Evolutionary conservation across 2,888 invertebrate genomes (phyloP), one percentile per base, ranked within the genome.

Genomic region (Dryomyza anilis): DNA sequence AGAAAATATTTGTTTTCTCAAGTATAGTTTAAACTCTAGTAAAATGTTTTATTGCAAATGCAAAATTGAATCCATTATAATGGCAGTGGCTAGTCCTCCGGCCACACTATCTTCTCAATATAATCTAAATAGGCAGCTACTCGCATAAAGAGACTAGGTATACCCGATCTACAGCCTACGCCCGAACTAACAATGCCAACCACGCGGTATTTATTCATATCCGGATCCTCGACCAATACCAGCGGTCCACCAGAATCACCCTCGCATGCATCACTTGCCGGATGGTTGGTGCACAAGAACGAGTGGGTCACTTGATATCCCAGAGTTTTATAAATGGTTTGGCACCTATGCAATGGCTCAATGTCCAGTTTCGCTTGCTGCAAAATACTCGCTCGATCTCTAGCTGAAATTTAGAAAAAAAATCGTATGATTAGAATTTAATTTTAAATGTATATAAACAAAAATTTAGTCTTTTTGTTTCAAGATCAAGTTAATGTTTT

Each of bases 81-180:
- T n/a, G n/a, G n/a, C n/a, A n/a, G n/a, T n/a, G 39, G 39, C 39
- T 39, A 14, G 7, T 39, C 39, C 39, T 12, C 30, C 2, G 63
- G 71, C 77, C 77, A 77, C 16, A 74, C 76, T 25, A 72, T 65
- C 5, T 56, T 25, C 63, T 77, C 77, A 43, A 77, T 74, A 74
- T 74, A 77, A 30, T 73, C 68, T 56, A 76, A 60, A 36, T 73
- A 77, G 57, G 64, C 69, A 0, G 74, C 68, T 0, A 77, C 76
- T 30, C 73, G 60, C 0, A 71, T 66, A 56, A 74, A 77, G 4
- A 77, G 72, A 4, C 71, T 66, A 1, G 76, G 76, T 12, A 71
- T 53, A 1, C 39, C 23, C 2, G 69, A 63, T 0, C 53, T 73
- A 64, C 74, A 73, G 10, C 69, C 66, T 1, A 66, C 43, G 23